Percentiles rank a stretch among this genome's conserved stretches.
Evolutionary conservation across 2,797 vertebrate genomes (phyloP).

Genomic region (Mormyrops attenuatus): DNA sequence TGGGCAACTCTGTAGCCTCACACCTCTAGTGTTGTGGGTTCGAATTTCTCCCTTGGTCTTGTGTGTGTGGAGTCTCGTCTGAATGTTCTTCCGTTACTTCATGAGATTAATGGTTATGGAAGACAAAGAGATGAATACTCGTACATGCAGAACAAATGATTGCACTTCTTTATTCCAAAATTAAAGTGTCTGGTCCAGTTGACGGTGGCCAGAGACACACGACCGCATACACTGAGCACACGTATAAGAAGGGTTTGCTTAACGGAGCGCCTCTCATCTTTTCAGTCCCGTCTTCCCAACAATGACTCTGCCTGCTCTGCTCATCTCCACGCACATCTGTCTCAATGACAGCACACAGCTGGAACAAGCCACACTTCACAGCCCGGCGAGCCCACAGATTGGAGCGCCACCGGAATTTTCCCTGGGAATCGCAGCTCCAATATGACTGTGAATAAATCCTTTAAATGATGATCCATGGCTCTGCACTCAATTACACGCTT

Average conservation of each 20-base stretch:
- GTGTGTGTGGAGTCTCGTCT: not conserved
- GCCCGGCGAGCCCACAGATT: slow-evolving; percentile 32
- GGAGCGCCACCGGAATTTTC: slow-evolving; percentile 24
- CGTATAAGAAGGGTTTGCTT: not conserved
- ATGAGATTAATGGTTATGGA: not conserved
- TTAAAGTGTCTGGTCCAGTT: not conserved
- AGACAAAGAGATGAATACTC: not conserved
- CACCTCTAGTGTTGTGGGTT: not conserved
- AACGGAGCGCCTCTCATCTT: not conserved
- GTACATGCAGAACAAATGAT: not conserved
- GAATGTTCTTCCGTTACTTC: not conserved
- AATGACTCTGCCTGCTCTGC: slow-evolving; percentile 19
- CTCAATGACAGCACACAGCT: slow-evolving; percentile 44
- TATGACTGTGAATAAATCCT: slow-evolving; percentile 28
- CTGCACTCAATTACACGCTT: slow-evolving; percentile 29
- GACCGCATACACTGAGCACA: not conserved
- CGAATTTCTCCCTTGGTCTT: not conserved
- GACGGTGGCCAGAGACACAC: not conserved
- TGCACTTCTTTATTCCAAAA: not conserved
- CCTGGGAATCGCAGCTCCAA: slow-evolving; percentile 31
- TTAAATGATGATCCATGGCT: slow-evolving; percentile 25
- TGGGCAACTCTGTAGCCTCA: not conserved
- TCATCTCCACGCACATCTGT: slow-evolving; percentile 34
- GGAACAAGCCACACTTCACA: slow-evolving; percentile 38
- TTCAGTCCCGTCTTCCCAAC: not conserved